Evolutionary conservation across 30 jellyfish, hydroid and myxozoan genomes (phyloP), one percentile per base, ranked within the genome.

Genomic region (Hydra vulgaris): DNA sequence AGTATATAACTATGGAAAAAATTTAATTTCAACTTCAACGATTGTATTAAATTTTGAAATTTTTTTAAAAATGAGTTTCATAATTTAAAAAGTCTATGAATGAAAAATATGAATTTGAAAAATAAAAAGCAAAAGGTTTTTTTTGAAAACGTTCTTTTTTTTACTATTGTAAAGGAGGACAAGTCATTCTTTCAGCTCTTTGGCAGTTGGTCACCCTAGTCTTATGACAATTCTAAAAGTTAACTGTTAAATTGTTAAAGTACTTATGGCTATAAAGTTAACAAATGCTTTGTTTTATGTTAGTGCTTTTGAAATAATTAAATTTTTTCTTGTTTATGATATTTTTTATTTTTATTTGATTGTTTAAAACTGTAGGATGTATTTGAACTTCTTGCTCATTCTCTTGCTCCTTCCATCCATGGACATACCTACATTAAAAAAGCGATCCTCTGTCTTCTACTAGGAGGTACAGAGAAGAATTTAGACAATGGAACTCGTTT

Each of bases 371-470:
- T 77, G 27, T 79, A 95, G 97, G 98, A 85, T 71, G 95, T 88
- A 15, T 95, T 95, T 81, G 96, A 88, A 54, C 81, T 80, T 0
- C 61, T 95, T 18, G 82, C 99, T 17, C 83, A 86, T 27, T 95
- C 99, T 0, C 73, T 95, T 25, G 99, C 99, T 17, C 99, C 99
- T 0, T 95, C 99, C 17, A 95, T 95, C 21, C 96, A 89, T 79
- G 99, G 99, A 0, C 99, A 95, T 68, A 92, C 84, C 25, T 88
- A 88, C 88, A 95, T 95, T 81, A 95, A 95, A 54, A 89, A 86
- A 71, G 99, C 99, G 23, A 95, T 95, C 18, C 79, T 95, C 0
- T 95, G 99, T 80, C 85, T 88, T 1, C 88, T 95, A 21, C 95
- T 95, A 69, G 99, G 99, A 25, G 99, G 99, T 8, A 53, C 95